Percentiles rank a stretch among this genome's conserved stretches.
phyloP scores from a whole-genome alignment of 2,888 invertebrate genomes.

The Hemithea aestivaria region DNA sequence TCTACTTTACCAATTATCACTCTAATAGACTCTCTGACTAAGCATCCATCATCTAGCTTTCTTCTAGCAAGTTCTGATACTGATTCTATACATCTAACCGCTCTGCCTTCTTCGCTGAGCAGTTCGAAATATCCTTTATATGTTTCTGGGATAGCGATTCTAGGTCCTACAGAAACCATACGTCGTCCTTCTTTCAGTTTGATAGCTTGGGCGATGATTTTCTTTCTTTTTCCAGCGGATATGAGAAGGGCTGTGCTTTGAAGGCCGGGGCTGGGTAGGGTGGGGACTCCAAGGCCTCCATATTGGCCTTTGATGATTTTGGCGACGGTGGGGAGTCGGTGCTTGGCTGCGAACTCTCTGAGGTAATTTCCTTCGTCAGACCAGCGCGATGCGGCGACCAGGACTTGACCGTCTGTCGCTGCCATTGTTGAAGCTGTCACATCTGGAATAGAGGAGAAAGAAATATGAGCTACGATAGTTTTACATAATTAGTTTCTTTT shows the following conservation, averaged over 20 bases:
- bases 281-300: conserved; percentile 93
- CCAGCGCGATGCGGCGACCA: conserved; percentile 90
- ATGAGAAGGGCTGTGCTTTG: conserved; percentile 92
- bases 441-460: conserved; percentile 66
- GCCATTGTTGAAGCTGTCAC: conserved; percentile 83
- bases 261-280: conserved; percentile 90
- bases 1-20: conserved; percentile 82
- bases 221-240: conserved; percentile 90
- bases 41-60: conserved; percentile 85
- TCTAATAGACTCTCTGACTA: conserved; percentile 88
- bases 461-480: not conserved
- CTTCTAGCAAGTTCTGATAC: conserved; percentile 90
- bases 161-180: conserved; percentile 88
- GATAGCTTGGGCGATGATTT: conserved; percentile 92
- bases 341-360: conserved; percentile 85
- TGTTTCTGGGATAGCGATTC: conserved; percentile 93
- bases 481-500: no score
- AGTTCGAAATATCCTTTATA: conserved; percentile 96
- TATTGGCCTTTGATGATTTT: conserved; percentile 97
- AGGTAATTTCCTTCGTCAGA: conserved; percentile 86
- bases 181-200: conserved; percentile 93
- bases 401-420: conserved; percentile 94
- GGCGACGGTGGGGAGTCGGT: conserved; percentile 89
- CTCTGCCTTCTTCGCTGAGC: conserved; percentile 94
- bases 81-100: conserved; percentile 93